Base-by-base conservation (phyloP, 2,113 vertebrate species). In the Cyprinodon variegatus region DNA sequence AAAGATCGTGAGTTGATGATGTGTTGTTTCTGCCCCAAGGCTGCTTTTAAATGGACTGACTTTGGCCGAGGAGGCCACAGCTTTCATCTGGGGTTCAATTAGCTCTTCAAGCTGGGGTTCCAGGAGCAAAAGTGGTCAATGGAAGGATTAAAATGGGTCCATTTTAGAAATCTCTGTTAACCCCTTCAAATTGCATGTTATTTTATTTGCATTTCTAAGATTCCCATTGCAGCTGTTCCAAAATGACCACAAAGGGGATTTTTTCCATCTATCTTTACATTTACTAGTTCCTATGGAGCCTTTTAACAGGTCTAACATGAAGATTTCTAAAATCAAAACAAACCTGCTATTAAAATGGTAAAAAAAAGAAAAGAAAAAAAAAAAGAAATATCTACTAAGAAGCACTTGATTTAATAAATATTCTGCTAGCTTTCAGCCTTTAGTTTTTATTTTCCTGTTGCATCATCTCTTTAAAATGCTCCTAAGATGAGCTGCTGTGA, bases 11-110 rank as follows among this genome's bases (percentile, higher is more conserved):
- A 77, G 79, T 50, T 72, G 72, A 78, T 74, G 80, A 85, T 79
- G 81, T 87, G 85, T 79, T 89, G 82, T 81, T 84, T 84, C 77
- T 84, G 88, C 86, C 81, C 22, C 74, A 22, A 78, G 85, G 83
- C 87, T 88, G 88, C 81, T 85, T 86, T 82, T 59, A 79, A 86
- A 78, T 83, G 63, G 63, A 67, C 85, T 85, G 80, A 67, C 79
- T 81, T 75, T 86, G 86, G 74, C 50, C 50, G 7, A 20, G 50
- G 20, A 57, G 50, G 50, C 80, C 87, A 37, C 66, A 76, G 70
- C 73, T 81, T 83, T 72, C 63, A 62, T 77, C n/a, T 11, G 53
- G 70, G 81, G 69, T 78, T 85, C 72, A 72, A 87, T 74, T 61
- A 65, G 81, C 59, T 81, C 65, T 74, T 68, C 53, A 69, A 88